Conservation (phyloP, 1,140 invertebrate species). For the Onthophagus taurus region DNA sequence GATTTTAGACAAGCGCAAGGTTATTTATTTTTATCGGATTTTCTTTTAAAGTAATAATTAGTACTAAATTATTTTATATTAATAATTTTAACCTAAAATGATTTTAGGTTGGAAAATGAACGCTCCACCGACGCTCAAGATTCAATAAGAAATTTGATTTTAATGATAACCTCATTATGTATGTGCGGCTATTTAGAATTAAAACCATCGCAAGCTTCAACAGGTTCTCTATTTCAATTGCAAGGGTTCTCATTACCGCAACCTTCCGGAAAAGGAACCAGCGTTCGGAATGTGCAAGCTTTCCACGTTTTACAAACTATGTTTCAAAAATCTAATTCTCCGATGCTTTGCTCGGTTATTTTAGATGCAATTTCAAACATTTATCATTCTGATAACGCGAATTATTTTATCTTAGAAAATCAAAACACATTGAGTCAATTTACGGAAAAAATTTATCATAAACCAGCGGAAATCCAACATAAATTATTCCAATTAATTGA, state of each 20-base stretch:
- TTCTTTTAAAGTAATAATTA: conserved; percentile 75
- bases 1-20: conserved; percentile 93
- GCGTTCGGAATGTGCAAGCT: conserved; percentile 87
- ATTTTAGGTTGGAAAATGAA: conserved; percentile 62
- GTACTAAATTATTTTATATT: conserved; percentile 28
- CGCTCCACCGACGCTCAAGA: conserved; percentile 71
- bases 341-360: conserved; percentile 77
- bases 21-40: conserved; percentile 90
- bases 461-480: conserved; percentile 83
- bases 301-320: conserved; percentile 92
- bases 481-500: conserved; percentile 95
- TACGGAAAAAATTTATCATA: conserved; percentile 88
- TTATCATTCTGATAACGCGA: conserved; percentile 95
- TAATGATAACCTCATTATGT: conserved; percentile 87
- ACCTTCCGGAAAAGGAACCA: conserved; percentile 77
- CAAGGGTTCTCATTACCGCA: conserved; percentile 86
- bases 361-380: conserved; percentile 93
- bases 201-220: conserved; percentile 72
- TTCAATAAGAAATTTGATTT: conserved; percentile 82
- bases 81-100: conserved; percentile 12
- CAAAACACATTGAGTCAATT: conserved; percentile 94
- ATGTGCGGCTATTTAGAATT: conserved; percentile 89
- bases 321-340: conserved; percentile 81
- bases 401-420: conserved; percentile 97
- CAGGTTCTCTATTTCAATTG: conserved; percentile 84